Conservation (phyloP, 30 jellyfish, hydroid and myxozoan species). For the Aurelia coerulea region DNA sequence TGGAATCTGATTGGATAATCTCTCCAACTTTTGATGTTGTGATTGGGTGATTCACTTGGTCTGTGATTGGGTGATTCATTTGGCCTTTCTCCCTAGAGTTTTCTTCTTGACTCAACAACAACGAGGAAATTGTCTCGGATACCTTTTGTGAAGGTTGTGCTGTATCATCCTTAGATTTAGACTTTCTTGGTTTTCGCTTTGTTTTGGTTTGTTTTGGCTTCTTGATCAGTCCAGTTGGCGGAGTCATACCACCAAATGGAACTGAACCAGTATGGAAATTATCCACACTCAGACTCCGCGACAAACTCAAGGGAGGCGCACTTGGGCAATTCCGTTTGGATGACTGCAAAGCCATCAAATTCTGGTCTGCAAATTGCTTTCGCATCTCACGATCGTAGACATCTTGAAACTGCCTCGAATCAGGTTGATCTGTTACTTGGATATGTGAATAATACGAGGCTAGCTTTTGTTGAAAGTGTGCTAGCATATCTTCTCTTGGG, state of each 20-base stretch:
- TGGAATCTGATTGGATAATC: too few species aligned
- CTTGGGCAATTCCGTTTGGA: constrained; percentile 22
- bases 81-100: background rate
- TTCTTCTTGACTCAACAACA: constrained; percentile 1
- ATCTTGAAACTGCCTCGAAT: constrained; percentile 23
- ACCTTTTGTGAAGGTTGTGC: constrained; percentile 16
- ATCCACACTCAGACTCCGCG: constrained; percentile 52
- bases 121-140: constrained; percentile 9
- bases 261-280: constrained; percentile 6
- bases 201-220: constrained; percentile 27
- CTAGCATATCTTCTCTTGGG: constrained; percentile 29
- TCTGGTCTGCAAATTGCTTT: constrained; percentile 13
- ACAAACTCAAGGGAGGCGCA: constrained; percentile 20
- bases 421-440: constrained; percentile 18
- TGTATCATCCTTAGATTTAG: constrained; percentile 47
- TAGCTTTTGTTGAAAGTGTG: constrained; percentile 18
- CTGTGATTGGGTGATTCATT: too few species aligned
- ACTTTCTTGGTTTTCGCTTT: constrained; percentile 7
- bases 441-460: constrained; percentile 17
- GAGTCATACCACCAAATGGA: constrained; percentile 9
- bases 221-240: constrained; percentile 37
- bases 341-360: background rate
- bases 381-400: constrained; percentile 15
- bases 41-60: too few species aligned
- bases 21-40: too few species aligned